Evolutionary conservation across 37 sponge, comb jelly and placozoan species (phyloP), one percentile per base, ranked within the genome.

Genomic region (Oscarella lobularis): DNA sequence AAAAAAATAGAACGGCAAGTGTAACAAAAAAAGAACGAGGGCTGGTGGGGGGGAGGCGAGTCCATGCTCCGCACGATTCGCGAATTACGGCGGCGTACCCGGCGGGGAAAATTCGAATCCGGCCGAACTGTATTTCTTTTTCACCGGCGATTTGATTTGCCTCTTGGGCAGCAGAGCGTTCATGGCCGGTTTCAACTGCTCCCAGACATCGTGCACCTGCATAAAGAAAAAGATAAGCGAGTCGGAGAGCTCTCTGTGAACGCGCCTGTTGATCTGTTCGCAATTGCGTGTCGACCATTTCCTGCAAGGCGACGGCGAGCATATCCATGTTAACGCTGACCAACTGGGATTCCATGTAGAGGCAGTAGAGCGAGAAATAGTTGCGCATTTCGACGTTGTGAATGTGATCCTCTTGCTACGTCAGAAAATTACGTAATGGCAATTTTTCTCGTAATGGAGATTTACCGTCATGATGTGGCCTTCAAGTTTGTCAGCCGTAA

Each of bases 301-400:
- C 75, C 39, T 88, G n/a, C 36, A 88, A 74, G 9, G 77, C 74
- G 38, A 76, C 75, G 9, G 80, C 33, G 36, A 91, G 67, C 33
- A 83, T 85, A 33, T 81, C 72, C 4, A 91, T 75, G 66, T 91
- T 88, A 76, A 77, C 75, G 48, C 87, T 87, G 70, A 91, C 67
- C 9, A 91, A 71, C 78, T 91, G 92, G 20, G 89, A 80, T 73
- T 91, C 92, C 77, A 88, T 66, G 38, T 91, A 79, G 3, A 91
- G 67, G 35, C 90, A 85, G 39, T 83, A 85, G 34, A 88, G 77
- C 2, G 90, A 88, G 72, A 88, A 91, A 14, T 82, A 81, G 70
- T 91, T 88, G 20, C 90, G 72, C 39, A 74, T 79, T 55, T 85
- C 86, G 14, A 88, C n/a, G 36, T 70, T 70, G 20, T 20, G 14